Conservation (phyloP, 2,113 vertebrate genomes). For the Ellobius talpinus region DNA sequence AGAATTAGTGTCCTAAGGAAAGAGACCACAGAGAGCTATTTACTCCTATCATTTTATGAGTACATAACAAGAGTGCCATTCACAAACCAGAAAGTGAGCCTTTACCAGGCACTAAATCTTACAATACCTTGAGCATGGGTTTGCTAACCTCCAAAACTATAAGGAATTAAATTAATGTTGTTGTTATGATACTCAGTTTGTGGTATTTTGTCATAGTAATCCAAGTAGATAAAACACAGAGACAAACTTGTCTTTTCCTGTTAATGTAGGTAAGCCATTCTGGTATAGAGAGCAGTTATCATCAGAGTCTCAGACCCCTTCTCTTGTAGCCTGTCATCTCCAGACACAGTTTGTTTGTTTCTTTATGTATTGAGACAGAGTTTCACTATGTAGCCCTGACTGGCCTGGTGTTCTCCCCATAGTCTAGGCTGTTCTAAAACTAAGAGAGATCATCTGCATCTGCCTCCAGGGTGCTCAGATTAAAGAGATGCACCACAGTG, state of each 20-base stretch:
- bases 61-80: background rate
- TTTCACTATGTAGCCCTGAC: background rate
- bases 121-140: background rate
- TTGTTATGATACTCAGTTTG: background rate
- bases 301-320: background rate
- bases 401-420: background rate
- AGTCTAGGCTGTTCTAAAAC: background rate
- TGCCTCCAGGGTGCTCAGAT: background rate
- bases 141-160: background rate
- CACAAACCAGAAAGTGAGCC: background rate
- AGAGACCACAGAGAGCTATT: background rate
- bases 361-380: background rate
- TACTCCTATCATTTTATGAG: background rate
- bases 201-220: background rate
- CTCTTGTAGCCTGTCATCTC: constrained; percentile 18
- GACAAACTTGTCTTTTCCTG: constrained; percentile 47
- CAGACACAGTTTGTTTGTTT: background rate
- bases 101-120: background rate
- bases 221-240: background rate
- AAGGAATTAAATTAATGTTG: background rate
- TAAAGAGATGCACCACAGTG: background rate
- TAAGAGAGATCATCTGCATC: background rate
- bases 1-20: background rate
- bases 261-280: constrained; percentile 8
- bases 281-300: background rate